phyloP scores from a whole-genome alignment of 2,888 invertebrate species.

The Quadriops clusia region DNA sequence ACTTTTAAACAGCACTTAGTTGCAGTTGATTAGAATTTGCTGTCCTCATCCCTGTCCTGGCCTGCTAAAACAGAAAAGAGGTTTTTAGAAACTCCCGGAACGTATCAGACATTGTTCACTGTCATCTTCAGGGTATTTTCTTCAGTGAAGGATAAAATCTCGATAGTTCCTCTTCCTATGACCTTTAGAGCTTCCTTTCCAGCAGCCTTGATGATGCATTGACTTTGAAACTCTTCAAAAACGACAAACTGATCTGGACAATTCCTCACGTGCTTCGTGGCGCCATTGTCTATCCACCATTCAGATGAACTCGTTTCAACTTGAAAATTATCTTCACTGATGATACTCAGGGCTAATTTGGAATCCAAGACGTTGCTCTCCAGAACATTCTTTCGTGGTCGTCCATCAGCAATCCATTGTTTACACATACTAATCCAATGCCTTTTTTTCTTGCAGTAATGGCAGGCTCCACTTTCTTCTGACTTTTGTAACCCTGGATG shows the following conservation, averaged over 20 bases:
- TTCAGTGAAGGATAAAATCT: constrained; percentile 5
- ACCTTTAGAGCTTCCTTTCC: constrained; percentile 15
- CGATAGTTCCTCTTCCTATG: constrained; percentile 12
- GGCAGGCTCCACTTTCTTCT: constrained; percentile 14
- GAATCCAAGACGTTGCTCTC: constrained; percentile 7
- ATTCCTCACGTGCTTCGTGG: constrained; percentile 23
- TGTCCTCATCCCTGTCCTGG: constrained; percentile 14
- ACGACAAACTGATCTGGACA: constrained; percentile 13
- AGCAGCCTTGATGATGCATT: constrained; percentile 16
- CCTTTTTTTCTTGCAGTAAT: constrained; percentile 18
- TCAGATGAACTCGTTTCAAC: constrained; percentile 11
- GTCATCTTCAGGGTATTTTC: constrained; percentile 9
- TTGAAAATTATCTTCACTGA: constrained; percentile 13
- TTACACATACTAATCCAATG: constrained; percentile 15
- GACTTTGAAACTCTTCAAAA: constrained; percentile 14
- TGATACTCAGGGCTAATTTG: constrained; percentile 3
- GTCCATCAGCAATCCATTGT: constrained; percentile 22
- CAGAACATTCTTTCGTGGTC: constrained; percentile 11
- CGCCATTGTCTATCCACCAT: constrained; percentile 27
- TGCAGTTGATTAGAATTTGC: constrained; percentile 13
- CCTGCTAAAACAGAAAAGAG: constrained; percentile 20
- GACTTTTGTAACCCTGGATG: too few species aligned
- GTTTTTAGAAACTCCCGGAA: constrained; percentile 20
- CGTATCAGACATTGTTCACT: constrained; percentile 19
- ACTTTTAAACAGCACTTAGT: too few species aligned